These are phyloP conservation scores for Seira sanloemensis DNA, from an alignment of 2,888 invertebrate genomes.

Conservation along the genomic window DNA sequence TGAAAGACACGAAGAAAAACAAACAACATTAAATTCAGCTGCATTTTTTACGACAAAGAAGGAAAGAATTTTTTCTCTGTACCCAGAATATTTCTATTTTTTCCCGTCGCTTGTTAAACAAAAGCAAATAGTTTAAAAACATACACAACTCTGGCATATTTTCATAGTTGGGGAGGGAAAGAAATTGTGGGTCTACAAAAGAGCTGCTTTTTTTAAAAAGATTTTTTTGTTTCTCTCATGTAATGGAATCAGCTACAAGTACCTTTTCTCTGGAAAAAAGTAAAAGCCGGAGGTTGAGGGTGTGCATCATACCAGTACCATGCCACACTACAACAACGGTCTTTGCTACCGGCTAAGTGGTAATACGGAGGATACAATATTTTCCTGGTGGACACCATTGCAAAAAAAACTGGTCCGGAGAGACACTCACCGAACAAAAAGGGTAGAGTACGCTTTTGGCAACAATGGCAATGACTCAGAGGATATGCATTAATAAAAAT, in stretches of 20 bases:
- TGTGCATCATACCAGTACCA: not conserved
- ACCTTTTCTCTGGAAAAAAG: not conserved
- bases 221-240: not conserved
- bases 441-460: not conserved
- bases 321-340: no score
- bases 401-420: not conserved
- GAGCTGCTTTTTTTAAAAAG: no score
- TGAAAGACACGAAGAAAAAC: not conserved
- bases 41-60: constrained; percentile 15
- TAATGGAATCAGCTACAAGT: not conserved
- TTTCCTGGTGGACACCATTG: not conserved
- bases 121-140: not conserved
- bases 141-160: not conserved
- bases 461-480: constrained; percentile 8
- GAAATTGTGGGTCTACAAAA: not conserved
- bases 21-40: constrained; percentile 15
- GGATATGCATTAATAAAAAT: not conserved
- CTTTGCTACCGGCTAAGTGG: not conserved
- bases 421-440: not conserved
- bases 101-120: constrained; percentile 11
- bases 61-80: no score
- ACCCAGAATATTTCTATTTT: not conserved
- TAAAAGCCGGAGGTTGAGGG: no score
- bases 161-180: not conserved
- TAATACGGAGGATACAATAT: not conserved